These are phyloP conservation scores for Sebastes paucispinis DNA, from an alignment of 2,797 vertebrate genomes.

Conservation along the genomic window DNA sequence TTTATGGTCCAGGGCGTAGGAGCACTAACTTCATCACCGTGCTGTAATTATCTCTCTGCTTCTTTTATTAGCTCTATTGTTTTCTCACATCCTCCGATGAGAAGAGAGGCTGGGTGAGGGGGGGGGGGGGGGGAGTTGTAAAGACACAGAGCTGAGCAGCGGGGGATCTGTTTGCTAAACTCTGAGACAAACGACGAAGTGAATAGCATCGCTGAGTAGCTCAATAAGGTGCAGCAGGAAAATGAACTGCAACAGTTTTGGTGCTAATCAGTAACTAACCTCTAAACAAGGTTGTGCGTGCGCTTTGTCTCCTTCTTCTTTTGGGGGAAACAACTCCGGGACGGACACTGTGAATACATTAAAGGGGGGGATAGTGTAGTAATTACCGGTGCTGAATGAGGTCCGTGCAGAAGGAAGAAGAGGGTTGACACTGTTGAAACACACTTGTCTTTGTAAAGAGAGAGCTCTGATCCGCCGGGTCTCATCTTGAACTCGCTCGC, in stretches of 20 bases:
- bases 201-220: conserved; percentile 65
- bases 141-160: conserved; percentile 71
- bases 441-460: conserved; percentile 56
- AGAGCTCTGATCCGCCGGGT: conserved; percentile 35
- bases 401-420: conserved; percentile 25
- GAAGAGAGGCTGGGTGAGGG: conserved; percentile 28
- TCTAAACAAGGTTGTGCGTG: conserved; percentile 64
- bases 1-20: conserved; percentile 50
- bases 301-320: conserved; percentile 49
- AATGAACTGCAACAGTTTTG: conserved; percentile 75
- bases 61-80: conserved; percentile 76
- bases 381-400: conserved; percentile 62
- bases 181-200: conserved; percentile 65
- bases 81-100: conserved; percentile 72
- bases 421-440: conserved; percentile 51
- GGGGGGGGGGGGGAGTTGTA: conserved; percentile 55
- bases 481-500: conserved; percentile 45
- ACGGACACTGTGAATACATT: conserved; percentile 58
- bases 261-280: conserved; percentile 76
- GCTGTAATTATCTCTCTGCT: conserved; percentile 67
- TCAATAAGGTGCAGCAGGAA: conserved; percentile 72
- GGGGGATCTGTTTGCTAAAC: conserved; percentile 72
- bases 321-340: conserved; percentile 46
- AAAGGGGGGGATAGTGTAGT: conserved; percentile 56
- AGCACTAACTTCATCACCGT: conserved; percentile 41